phyloP scores from a whole-genome alignment of 1,140 invertebrate species.

The Wasmannia auropunctata region DNA sequence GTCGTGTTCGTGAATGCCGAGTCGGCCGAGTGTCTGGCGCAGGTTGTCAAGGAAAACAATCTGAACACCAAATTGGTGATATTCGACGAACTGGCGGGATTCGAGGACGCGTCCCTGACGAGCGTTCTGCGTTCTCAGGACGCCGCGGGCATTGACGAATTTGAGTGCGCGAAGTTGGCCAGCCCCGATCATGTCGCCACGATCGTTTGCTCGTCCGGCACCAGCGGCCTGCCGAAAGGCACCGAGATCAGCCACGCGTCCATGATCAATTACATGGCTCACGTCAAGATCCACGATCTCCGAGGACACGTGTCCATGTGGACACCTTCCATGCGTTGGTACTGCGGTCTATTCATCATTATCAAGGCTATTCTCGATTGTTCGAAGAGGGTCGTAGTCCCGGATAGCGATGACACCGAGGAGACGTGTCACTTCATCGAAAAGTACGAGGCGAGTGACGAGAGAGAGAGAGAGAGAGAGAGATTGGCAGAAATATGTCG shows the following conservation, averaged over 20 bases:
- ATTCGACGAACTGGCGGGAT: slow-evolving; percentile 69
- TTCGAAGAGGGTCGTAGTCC: slow-evolving; percentile 14
- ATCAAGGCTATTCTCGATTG: slow-evolving; percentile 45
- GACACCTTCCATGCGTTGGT: slow-evolving; percentile 44
- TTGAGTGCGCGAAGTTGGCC: slow-evolving; percentile 47
- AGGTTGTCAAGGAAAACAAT: slow-evolving; percentile 66
- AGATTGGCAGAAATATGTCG: background rate
- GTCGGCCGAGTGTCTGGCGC: slow-evolving; percentile 60
- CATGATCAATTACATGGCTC: slow-evolving; percentile 56
- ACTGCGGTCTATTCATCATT: slow-evolving; percentile 32
- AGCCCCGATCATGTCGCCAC: slow-evolving; percentile 72
- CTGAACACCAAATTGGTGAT: slow-evolving; percentile 73
- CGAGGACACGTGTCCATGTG: slow-evolving; percentile 42
- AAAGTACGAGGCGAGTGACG: slow-evolving; percentile 9
- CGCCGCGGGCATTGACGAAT: background rate
- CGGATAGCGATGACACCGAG: slow-evolving; percentile 19
- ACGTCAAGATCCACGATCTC: slow-evolving; percentile 41
- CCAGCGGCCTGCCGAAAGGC: slow-evolving; percentile 79
- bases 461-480: too few relatives aligned
- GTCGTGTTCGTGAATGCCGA: slow-evolving; percentile 78
- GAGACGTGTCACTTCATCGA: slow-evolving; percentile 27
- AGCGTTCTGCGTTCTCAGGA: slow-evolving; percentile 65
- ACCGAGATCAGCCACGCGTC: slow-evolving; percentile 40
- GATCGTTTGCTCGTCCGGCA: slow-evolving; percentile 79
- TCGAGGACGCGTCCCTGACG: slow-evolving; percentile 50